phyloP scores from a whole-genome alignment of 1,140 invertebrate genomes.

The Drosophila navojoa region DNA sequence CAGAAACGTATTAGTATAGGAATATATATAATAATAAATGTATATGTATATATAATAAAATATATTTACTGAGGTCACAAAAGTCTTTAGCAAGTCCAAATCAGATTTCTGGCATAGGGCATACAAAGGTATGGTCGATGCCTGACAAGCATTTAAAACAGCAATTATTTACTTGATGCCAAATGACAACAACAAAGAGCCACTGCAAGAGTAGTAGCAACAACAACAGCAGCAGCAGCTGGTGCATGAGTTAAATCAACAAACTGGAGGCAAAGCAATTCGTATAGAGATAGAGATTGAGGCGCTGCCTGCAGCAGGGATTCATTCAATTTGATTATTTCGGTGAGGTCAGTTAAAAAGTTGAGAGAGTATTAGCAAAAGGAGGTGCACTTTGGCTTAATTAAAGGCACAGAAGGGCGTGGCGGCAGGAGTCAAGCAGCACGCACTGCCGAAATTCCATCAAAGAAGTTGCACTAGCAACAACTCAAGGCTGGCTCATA shows the following conservation, averaged over 20 bases:
- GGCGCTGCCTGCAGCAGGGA: background rate
- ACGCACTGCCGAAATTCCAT: background rate
- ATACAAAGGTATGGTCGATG: slow-evolving; percentile 42
- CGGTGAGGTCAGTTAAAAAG: slow-evolving; percentile 52
- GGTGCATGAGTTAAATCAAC: slow-evolving; percentile 52
- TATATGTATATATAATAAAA: too few relatives aligned
- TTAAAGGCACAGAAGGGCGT: slow-evolving; percentile 43
- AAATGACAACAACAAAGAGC: slow-evolving; percentile 66
- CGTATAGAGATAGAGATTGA: slow-evolving; percentile 7
- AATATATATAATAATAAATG: too few relatives aligned
- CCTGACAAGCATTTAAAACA: slow-evolving; percentile 83
- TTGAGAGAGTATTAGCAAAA: slow-evolving; percentile 21
- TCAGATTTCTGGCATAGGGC: background rate
- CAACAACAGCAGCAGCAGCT: slow-evolving; percentile 12
- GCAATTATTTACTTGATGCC: slow-evolving; percentile 81
- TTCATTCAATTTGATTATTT: slow-evolving; percentile 75
- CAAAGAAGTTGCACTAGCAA: slow-evolving; percentile 25
- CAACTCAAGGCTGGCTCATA: slow-evolving; percentile 38
- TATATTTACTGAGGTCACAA: background rate
- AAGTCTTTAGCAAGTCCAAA: background rate
- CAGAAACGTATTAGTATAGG: too few relatives aligned
- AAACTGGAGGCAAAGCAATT: slow-evolving; percentile 25
- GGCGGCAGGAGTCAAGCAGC: slow-evolving; percentile 2
- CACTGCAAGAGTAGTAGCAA: slow-evolving; percentile 10
- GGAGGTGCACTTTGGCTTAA: slow-evolving; percentile 40